phyloP scores from a whole-genome alignment of 2,113 vertebrate genomes.

The Pao palembangensis region DNA sequence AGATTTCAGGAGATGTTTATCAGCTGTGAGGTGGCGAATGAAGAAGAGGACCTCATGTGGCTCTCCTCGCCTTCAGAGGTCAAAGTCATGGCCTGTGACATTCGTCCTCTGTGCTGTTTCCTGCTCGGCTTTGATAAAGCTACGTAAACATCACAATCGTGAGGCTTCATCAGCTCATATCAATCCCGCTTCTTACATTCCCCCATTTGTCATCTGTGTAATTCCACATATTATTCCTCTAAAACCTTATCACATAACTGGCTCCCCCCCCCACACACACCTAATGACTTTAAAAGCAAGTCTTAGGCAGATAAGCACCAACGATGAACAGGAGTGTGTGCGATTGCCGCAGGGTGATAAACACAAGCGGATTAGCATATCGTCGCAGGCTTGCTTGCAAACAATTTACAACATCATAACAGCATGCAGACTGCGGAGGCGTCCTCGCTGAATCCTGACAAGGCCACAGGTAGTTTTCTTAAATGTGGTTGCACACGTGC shows the following conservation, averaged over 20 bases:
- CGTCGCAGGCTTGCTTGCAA: conserved; percentile 52
- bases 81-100: conserved; percentile 50
- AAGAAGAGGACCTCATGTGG: conserved; percentile 16
- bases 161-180: conserved; percentile 43
- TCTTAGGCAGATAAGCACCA: conserved; percentile 60
- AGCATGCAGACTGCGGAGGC: conserved; percentile 35
- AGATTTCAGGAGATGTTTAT: conserved; percentile 38
- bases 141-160: conserved; percentile 60
- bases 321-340: conserved; percentile 52
- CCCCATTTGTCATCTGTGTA: conserved; percentile 33
- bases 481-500: neutral
- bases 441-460: conserved; percentile 38
- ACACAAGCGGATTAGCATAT: conserved; percentile 68
- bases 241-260: conserved; percentile 58
- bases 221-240: conserved; percentile 56
- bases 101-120: conserved; percentile 33
- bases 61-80: conserved; percentile 48
- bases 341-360: conserved; percentile 62
- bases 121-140: conserved; percentile 55
- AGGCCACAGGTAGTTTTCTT: conserved; percentile 58
- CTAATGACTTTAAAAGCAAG: conserved; percentile 68
- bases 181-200: conserved; percentile 26
- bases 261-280: conserved; percentile 36
- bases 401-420: conserved; percentile 66
- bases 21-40: conserved; percentile 3